Base-by-base conservation (phyloP, 2,113 vertebrate genomes). In the Benitochromis conjunctus region DNA sequence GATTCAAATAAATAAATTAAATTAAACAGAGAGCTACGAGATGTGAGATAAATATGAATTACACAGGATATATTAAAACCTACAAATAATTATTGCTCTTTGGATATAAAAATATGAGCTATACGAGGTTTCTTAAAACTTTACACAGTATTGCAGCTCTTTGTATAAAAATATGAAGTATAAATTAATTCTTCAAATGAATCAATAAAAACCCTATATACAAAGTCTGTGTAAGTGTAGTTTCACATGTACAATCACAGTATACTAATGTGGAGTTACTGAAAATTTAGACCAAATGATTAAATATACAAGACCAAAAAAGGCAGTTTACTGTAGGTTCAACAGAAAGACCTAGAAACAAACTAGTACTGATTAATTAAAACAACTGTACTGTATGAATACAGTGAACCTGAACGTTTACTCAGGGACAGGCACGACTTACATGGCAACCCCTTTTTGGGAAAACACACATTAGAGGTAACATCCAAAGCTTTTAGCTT, bases 401-500 rank as follows among this genome's bases (percentile, higher is more conserved):
- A 13, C 53, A 26, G 18, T 31, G 6, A 76, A 53, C 10, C 29
- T 76, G 16, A 79, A 18, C 21, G 79, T 83, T 91, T 46, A 84
- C 71, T 79, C 79, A 57, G 36, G 38, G 36, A 21, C 14, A 34
- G 62, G 41, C 21, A 79, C 18, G 53, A 84, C 48, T 77, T 57
- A 31, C 11, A 5, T 29, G 13, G 60, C 24, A 82, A 34, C 54
- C 71, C 7, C 34, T 71, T 79, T 79, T 74, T 84, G 13, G 26
- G 38, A 80, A n/a, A 90, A 82, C 76, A 77, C 58, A 81, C 56
- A 84, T 41, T 24, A 83, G 76, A 80, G 41, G 57, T 41, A 86
- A 83, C 31, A 86, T 86, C 81, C 86, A 34, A 31, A 38, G 80
- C 56, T 91, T 81, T 85, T n/a, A 71, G 46, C 71, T 76, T 76